Base-by-base conservation (phyloP, 2,113 vertebrate species). In the Tachysurus fulvidraco region DNA sequence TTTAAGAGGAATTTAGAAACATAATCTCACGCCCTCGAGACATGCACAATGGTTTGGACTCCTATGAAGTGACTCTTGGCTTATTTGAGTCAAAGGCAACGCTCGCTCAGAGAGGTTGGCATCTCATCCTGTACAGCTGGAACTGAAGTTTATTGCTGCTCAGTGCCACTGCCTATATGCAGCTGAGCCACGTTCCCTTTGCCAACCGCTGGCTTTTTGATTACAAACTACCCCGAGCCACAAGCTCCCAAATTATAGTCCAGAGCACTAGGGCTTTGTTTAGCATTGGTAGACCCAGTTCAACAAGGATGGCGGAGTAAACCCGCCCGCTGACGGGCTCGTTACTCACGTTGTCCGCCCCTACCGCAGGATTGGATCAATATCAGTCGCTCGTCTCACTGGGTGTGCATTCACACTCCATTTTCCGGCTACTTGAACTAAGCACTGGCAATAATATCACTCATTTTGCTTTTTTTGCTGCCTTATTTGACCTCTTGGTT, bases 401-500 rank as follows among this genome's bases (percentile, higher is more conserved):
- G 64, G 65, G 73, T 81, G 65, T 81, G 52, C 69, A 7, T 79
- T 54, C 44, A 78, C 82, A 13, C 81, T 65, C 25, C 28, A 76
- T 83, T 85, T 88, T 73, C 81, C 54, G 67, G 64, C 90, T 85
- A 81, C 60, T 87, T 84, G 73, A 83, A 90, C 83, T 90, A 86
- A 88, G 83, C 84, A 71, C 87, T 77, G 90, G 90, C 91, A 93
- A 92, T 92, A 93, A 93, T 87, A 44, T 86, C 81, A 69, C 54
- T 84, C 85, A 23, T 90, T 88, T 82, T 82, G 67, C 88, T 87
- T 88, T 87, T 60, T 44, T 90, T 62, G 91, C 88, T 91, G 91
- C 92, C 91, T 92, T 88, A 83, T 90, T 79, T 44, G 36, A 80
- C 83, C 77, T 54, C 81, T 54, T 30, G 64, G 74, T 83, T 50